Evolutionary conservation across 2,113 vertebrate genomes (phyloP).

Genomic region (Chinchilla lanigera): DNA sequence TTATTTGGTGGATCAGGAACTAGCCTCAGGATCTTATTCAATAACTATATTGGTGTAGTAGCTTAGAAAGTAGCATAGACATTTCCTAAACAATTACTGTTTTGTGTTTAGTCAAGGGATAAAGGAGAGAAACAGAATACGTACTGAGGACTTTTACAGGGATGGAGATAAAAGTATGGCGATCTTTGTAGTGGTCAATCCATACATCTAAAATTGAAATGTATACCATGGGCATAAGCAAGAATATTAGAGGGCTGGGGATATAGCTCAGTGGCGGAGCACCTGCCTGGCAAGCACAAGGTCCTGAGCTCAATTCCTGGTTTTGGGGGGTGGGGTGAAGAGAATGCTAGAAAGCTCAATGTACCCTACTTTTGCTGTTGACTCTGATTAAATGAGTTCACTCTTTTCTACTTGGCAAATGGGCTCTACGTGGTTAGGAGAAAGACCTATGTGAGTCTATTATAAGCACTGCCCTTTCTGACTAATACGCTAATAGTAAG

Average conservation of each 20-base stretch:
- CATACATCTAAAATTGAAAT: not conserved
- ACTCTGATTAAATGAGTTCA: not conserved
- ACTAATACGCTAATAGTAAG: not conserved
- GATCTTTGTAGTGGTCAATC: not conserved
- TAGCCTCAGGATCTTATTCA: not conserved
- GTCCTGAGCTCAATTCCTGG: too few species aligned
- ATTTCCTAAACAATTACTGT: not conserved
- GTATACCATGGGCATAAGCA: not conserved
- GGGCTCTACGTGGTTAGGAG: not conserved
- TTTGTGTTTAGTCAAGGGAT: not conserved
- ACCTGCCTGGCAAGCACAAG: too few species aligned
- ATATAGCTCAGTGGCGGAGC: too few species aligned
- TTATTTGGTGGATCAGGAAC: slow-evolving; percentile 13
- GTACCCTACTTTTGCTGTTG: not conserved
- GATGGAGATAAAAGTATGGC: not conserved
- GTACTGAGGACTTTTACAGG: not conserved
- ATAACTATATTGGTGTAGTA: not conserved
- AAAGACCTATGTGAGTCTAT: not conserved
- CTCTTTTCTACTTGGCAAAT: not conserved
- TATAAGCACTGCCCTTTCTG: slow-evolving; percentile 1
- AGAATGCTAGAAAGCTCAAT: not conserved
- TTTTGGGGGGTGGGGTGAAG: not conserved
- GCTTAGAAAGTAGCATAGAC: not conserved
- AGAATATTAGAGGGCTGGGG: not conserved
- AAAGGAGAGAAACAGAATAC: not conserved